A percentile compares a stretch with the other conserved stretches of the same genome.
phyloP scores from a whole-genome alignment of 2,797 vertebrate genomes.

The Platalea minor region DNA sequence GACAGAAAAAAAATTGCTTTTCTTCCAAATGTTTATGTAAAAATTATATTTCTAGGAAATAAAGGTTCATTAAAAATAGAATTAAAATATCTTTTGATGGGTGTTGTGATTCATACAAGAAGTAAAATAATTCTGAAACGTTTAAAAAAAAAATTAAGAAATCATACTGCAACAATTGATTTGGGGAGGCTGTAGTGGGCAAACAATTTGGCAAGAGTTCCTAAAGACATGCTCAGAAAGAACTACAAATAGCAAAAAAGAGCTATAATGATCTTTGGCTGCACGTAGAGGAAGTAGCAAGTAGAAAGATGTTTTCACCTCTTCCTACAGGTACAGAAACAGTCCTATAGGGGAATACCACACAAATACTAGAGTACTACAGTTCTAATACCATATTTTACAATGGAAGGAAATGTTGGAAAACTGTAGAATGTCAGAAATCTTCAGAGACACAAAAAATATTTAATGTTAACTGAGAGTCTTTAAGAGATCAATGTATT shows the following conservation, averaged over 20 bases:
- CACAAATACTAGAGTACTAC: background rate
- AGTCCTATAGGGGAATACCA: background rate
- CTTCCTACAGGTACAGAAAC: background rate
- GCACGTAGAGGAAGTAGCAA: background rate
- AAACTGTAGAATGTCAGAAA: background rate
- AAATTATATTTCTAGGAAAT: background rate
- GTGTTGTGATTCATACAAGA: background rate
- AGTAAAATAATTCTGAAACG: background rate
- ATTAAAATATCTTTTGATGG: background rate
- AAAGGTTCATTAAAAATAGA: background rate
- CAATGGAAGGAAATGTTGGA: background rate
- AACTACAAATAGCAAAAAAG: background rate
- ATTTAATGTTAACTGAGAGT: background rate
- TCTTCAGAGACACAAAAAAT: background rate
- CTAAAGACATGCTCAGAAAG: background rate
- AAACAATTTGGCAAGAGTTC: background rate
- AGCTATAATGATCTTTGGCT: background rate
- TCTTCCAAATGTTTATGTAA: background rate
- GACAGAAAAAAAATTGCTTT: background rate
- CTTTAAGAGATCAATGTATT: background rate
- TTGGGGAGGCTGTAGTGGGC: background rate
- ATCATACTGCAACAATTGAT: background rate
- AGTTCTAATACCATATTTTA: background rate
- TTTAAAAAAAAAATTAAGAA: background rate
- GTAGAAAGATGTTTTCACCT: background rate